Conservation (phyloP, 2,797 vertebrate species). For the Psittacula derbiana region DNA sequence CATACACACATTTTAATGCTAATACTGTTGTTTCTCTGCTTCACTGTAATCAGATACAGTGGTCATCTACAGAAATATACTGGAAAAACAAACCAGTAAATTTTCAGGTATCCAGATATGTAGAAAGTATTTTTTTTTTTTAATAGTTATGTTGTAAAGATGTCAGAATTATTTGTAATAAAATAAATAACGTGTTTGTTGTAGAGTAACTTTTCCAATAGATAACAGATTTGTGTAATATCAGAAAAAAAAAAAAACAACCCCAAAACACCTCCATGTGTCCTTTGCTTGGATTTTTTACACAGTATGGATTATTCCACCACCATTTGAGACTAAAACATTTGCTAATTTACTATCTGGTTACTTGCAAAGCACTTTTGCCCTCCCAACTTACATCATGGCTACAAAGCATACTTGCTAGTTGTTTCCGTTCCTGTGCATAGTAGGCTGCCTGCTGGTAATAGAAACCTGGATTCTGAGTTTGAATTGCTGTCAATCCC, state of each 20-base stretch:
- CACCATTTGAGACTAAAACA: neutral
- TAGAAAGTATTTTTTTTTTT: neutral
- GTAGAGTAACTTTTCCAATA: neutral
- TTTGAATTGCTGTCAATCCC: slow-evolving; percentile 96
- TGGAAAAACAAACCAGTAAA: neutral
- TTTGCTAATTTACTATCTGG: neutral
- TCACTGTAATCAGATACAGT: neutral
- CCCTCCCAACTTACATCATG: slow-evolving; percentile 76
- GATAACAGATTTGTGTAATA: neutral
- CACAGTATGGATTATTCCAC: neutral
- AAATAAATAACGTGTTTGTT: neutral
- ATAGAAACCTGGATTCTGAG: slow-evolving; percentile 98
- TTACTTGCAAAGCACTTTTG: neutral
- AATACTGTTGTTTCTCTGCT: neutral
- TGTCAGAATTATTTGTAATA: neutral
- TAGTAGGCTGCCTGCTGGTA: slow-evolving; percentile 97
- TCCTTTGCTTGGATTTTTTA: neutral
- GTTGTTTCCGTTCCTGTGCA: slow-evolving; percentile 91
- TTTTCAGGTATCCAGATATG: neutral
- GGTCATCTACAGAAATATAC: neutral
- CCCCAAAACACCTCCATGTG: neutral
- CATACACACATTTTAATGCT: neutral
- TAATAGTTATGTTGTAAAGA: neutral
- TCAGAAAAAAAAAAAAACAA: neutral
- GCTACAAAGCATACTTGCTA: slow-evolving; percentile 83